Percentiles rank a stretch among this genome's conserved stretches.
These are phyloP conservation scores for Blastobasis lacticolella DNA, from an alignment of 2,888 invertebrate species.

Conservation along the genomic window DNA sequence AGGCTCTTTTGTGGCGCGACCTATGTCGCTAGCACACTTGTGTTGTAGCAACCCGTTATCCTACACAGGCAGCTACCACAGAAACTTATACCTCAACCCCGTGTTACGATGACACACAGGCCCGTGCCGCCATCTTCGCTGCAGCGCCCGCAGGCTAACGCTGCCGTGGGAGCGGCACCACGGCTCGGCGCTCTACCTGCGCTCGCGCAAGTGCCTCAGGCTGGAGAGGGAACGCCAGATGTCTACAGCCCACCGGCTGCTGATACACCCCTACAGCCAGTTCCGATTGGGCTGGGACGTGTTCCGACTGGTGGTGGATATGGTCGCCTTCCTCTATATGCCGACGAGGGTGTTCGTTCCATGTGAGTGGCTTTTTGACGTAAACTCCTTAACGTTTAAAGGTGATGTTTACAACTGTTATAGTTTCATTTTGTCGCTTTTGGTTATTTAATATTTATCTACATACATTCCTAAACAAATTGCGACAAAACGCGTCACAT, in stretches of 20 bases:
- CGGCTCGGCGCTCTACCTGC: constrained; percentile 27
- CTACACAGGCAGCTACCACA: too few species aligned
- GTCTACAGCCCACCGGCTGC: constrained; percentile 16
- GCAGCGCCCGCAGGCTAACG: constrained; percentile 11
- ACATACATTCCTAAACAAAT: too few species aligned
- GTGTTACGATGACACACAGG: not conserved
- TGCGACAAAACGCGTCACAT: too few species aligned
- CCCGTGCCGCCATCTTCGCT: constrained; percentile 14
- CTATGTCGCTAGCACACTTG: too few species aligned
- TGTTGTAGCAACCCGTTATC: too few species aligned
- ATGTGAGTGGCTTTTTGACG: constrained; percentile 26
- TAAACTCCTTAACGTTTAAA: not conserved
- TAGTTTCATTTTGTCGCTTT: too few species aligned
- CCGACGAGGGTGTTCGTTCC: constrained; percentile 39
- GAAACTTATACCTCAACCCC: too few species aligned
- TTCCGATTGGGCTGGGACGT: constrained; percentile 36
- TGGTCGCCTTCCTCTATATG: constrained; percentile 29
- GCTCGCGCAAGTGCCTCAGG: constrained; percentile 27
- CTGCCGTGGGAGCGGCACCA: constrained; percentile 37
- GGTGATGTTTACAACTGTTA: too few species aligned
- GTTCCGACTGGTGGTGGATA: constrained; percentile 20
- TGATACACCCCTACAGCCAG: constrained; percentile 52
- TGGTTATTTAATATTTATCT: too few species aligned
- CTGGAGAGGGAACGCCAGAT: constrained; percentile 34
- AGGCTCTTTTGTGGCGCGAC: too few species aligned